Evolutionary conservation across 2,113 vertebrate species (phyloP), one percentile per base, ranked within the genome.

Genomic region (Eclectus roratus): DNA sequence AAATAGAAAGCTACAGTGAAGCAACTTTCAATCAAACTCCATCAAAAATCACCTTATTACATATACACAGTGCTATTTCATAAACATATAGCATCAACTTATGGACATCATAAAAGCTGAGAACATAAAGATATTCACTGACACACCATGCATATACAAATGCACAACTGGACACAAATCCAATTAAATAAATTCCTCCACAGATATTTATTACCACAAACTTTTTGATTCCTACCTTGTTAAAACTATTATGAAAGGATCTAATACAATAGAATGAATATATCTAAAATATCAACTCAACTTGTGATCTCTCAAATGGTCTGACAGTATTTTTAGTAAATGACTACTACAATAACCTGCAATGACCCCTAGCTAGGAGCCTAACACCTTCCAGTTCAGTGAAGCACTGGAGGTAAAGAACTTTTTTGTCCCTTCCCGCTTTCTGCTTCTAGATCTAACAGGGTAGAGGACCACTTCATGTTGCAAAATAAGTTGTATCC

Each of bases 301-400:
- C 33, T 41, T 13, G 20, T 10, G 9, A 87, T 33, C 33, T 84
- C 63, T 78, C 73, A 87, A 72, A 61, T 9, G 13, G 27, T 71
- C 39, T 87, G 63, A 83, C 15, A 50, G 53, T 61, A 94, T 65
- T 96, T 96, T 89, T 77, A 89, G 50, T 24, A 89, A 84, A 72
- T 47, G 2, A 90, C n/a, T 83, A 91, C 64, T 25, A 58, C 15
- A 70, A 58, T 17, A 88, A 85, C 56, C 49, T 70, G 44, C 60
- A 76, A 65, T 35, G 33, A 95, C 53, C 33, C 23, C 74, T 23
- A 55, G 17, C 66, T 69, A 71, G 7, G 0, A 64, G 37, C 17
- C 72, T 41, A 65, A 76, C 9, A 94, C 78, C 64, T 74, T 69
- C 74, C 76, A 88, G 61, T 52, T 70, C 47, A 89, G 37, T 49